Evolutionary conservation across 2,888 invertebrate genomes (phyloP).

Genomic region (Fabriciana adippe): DNA sequence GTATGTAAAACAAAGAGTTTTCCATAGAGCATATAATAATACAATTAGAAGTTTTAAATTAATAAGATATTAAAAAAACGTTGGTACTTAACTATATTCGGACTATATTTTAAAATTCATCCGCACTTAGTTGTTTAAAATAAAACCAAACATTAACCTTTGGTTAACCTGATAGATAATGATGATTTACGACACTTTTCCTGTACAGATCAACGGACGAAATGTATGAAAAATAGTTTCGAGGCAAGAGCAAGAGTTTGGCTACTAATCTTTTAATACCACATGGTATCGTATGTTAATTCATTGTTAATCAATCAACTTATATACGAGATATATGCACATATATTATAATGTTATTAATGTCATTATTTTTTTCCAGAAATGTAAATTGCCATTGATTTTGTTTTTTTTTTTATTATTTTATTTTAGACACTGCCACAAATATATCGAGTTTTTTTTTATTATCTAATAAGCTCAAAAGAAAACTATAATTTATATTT

Average conservation of each 20-base stretch:
- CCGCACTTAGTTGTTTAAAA: slow-evolving; percentile 19
- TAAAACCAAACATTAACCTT: slow-evolving; percentile 25
- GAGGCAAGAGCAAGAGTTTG: slow-evolving; percentile 10
- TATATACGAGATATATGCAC: not conserved
- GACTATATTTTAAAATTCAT: slow-evolving; percentile 6
- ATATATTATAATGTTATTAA: no score
- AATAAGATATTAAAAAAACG: no score
- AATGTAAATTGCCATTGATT: no score
- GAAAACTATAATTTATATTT: no score
- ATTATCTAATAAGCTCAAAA: no score
- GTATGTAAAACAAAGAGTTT: not conserved
- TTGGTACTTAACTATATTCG: not conserved
- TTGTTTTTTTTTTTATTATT: no score
- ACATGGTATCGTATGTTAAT: slow-evolving; percentile 4
- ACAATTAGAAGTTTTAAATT: no score
- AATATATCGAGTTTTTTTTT: no score
- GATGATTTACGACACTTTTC: slow-evolving; percentile 21
- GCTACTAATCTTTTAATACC: not conserved
- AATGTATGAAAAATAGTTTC: slow-evolving; percentile 16
- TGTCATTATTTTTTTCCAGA: no score
- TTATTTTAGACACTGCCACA: no score
- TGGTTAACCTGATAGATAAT: slow-evolving; percentile 11
- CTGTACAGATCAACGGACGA: slow-evolving; percentile 18
- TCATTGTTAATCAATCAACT: not conserved
- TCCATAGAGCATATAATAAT: not conserved